Evolutionary conservation across 2,888 invertebrate species (phyloP), one percentile per base, ranked within the genome.

Genomic region (Lumbricus terrestris): DNA sequence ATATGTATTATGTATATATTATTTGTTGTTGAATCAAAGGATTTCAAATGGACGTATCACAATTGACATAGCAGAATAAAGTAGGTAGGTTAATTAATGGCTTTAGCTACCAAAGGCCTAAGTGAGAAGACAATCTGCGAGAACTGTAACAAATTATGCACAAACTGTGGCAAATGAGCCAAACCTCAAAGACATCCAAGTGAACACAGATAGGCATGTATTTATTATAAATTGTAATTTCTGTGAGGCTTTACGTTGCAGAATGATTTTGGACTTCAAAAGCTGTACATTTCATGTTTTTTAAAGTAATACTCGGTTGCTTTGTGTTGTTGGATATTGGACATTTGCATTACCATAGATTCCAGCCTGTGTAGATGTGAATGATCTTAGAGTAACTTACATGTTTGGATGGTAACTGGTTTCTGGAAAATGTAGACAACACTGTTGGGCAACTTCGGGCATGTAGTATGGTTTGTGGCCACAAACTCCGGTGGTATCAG

Each of bases 21-120:
- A 69, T 69, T 69, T n/a, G 69, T 69, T 69, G n/a, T 69, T 69
- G 69, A 69, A 69, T 69, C 69, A 69, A n/a, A 69, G 69, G n/a
- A 29, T 69, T n/a, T 69, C 0, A 69, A 8, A 69, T 69, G 69
- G 69, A 69, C 23, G 47, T 47, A 40, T 16, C 16, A 47, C 47
- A 47, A 47, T 47, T 23, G 2, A 47, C n/a, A 1, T 69, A n/a
- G n/a, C n/a, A n/a, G 69, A 69, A 69, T 69, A n/a, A 69, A 69
- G 8, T n/a, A n/a, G 69, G n/a, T 69, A 69, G n/a, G 69, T 0
- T 47, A 4, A n/a, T n/a, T 69, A 47, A 23, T 47, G 47, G 47
- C 47, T 47, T 47, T 23, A 47, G n/a, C n/a, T 29, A 69, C 11
- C 69, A 69, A n/a, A 69, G 69, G 69, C n/a, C 69, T n/a, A 8